Percentiles rank a stretch among this genome's conserved stretches.
Evolutionary conservation across 2,113 vertebrate species (phyloP).

Genomic region (Antechinus flavipes): DNA sequence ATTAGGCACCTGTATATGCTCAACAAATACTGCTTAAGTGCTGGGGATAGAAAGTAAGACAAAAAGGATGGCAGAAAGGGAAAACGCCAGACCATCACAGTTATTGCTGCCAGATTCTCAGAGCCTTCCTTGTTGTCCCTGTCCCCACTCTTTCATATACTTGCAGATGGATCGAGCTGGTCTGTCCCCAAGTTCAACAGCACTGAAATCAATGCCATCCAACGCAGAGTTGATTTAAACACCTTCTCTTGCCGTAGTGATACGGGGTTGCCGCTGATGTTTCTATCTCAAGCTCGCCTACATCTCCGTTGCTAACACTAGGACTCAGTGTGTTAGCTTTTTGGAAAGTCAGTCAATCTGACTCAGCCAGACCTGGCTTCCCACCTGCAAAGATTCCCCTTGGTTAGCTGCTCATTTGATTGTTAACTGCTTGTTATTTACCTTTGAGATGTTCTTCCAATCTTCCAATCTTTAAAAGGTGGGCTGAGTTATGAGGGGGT

Average conservation of each 20-base stretch:
- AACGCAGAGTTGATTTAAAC: neutral
- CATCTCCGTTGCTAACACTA: neutral
- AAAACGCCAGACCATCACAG: neutral
- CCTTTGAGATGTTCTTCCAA: neutral
- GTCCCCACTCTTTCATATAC: neutral
- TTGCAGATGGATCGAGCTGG: neutral
- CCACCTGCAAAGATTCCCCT: neutral
- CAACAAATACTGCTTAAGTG: neutral
- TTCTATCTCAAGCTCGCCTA: neutral
- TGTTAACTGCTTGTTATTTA: neutral
- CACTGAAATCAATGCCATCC: neutral
- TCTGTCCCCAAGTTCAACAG: neutral
- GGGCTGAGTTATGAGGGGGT: neutral
- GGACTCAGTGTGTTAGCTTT: neutral
- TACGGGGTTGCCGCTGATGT: neutral
- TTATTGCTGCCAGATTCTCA: neutral
- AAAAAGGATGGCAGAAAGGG: neutral
- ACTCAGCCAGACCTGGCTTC: neutral
- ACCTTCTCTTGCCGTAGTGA: neutral
- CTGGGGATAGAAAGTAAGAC: neutral
- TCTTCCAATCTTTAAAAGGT: neutral
- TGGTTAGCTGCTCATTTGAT: neutral
- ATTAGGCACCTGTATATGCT: neutral
- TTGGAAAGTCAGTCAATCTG: neutral
- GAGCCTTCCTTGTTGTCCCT: neutral